Conservation (phyloP, 2,888 invertebrate species). For the Sinodicranocentrus sp. region DNA sequence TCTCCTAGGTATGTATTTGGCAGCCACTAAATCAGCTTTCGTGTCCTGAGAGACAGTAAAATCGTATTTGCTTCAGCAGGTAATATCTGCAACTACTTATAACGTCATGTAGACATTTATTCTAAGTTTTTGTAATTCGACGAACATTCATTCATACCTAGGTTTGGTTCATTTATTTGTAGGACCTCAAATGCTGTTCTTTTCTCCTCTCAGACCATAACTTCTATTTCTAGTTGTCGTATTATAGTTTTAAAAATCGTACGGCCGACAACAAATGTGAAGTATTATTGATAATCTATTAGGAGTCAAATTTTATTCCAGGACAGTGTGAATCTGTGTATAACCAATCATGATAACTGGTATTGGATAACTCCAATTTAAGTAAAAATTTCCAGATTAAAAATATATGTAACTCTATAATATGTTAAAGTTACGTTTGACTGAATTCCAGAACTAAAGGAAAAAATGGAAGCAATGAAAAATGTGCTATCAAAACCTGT, state of each 20-base stretch:
- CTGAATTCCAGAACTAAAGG: slow-evolving; percentile 39
- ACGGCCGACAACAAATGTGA: background rate
- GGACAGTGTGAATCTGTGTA: background rate
- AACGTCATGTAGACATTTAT: too few relatives aligned
- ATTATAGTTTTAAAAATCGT: too few relatives aligned
- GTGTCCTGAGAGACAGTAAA: slow-evolving; percentile 32
- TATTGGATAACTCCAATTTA: background rate
- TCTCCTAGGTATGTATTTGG: slow-evolving; percentile 42
- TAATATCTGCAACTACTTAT: too few relatives aligned
- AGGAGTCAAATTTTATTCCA: background rate
- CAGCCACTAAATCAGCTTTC: slow-evolving; percentile 26
- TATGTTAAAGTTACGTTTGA: background rate
- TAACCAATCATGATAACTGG: slow-evolving; percentile 33
- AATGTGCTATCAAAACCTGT: slow-evolving; percentile 30
- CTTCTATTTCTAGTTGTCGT: too few relatives aligned
- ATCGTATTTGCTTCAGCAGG: background rate
- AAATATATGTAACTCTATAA: too few relatives aligned
- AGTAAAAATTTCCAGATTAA: background rate
- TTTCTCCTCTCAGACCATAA: too few relatives aligned
- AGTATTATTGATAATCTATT: slow-evolving; percentile 1
- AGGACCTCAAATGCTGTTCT: too few relatives aligned
- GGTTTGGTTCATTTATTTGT: too few relatives aligned
- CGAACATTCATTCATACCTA: too few relatives aligned
- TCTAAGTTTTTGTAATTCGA: too few relatives aligned
- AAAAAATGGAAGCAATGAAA: slow-evolving; percentile 57